Conservation (phyloP, 2,888 invertebrate genomes). For the Diadegma fenestrale region DNA sequence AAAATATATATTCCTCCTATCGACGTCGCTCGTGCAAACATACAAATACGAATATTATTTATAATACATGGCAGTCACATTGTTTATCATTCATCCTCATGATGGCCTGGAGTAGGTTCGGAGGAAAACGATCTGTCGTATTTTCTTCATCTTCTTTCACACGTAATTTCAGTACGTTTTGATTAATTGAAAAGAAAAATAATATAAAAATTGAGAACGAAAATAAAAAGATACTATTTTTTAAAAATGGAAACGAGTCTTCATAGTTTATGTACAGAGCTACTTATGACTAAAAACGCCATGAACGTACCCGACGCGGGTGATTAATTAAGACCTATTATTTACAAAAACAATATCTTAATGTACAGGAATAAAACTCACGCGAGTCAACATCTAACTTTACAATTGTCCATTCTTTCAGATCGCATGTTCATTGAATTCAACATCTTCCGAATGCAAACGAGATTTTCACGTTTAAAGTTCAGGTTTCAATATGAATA, state of each 20-base stretch:
- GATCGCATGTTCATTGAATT: neutral
- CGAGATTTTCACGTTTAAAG: neutral
- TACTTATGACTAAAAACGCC: conserved; percentile 73
- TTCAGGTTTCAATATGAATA: neutral
- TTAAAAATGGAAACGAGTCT: conserved; percentile 56
- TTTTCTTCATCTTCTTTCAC: conserved; percentile 21
- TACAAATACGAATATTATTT: conserved; percentile 65
- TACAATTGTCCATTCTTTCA: neutral
- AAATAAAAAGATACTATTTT: neutral
- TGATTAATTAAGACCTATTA: conserved; percentile 62
- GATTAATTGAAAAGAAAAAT: conserved; percentile 68
- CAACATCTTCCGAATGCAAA: neutral
- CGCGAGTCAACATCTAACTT: conserved; percentile 4
- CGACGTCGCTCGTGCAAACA: conserved; percentile 47
- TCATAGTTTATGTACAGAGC: conserved; percentile 75
- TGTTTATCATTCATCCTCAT: conserved; percentile 40
- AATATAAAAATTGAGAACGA: conserved; percentile 9
- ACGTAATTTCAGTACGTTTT: conserved; percentile 70
- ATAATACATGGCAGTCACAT: conserved; percentile 67
- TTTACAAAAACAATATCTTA: conserved; percentile 62
- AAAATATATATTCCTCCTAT: conserved; percentile 30
- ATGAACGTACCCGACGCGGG: conserved; percentile 64
- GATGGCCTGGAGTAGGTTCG: conserved; percentile 49
- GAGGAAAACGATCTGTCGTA: conserved; percentile 62
- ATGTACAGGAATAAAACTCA: conserved; percentile 9